phyloP scores from a whole-genome alignment of 1,140 invertebrate genomes.

The Bathynomus jamesi region DNA sequence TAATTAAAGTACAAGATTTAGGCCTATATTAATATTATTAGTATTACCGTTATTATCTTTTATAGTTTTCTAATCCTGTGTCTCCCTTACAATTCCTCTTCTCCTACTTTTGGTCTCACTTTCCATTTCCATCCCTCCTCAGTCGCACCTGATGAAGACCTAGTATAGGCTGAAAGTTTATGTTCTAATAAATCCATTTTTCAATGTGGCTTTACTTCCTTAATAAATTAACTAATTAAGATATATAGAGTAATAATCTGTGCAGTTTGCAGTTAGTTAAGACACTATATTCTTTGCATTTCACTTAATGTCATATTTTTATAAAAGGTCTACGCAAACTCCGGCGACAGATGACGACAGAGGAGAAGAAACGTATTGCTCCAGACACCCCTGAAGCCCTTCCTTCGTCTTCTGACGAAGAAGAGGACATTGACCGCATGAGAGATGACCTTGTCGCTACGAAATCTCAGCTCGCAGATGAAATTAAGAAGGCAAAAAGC shows the following conservation, averaged over 20 bases:
- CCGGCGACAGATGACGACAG: slow-evolving; percentile 74
- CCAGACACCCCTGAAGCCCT: slow-evolving; percentile 45
- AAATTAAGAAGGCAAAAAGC: slow-evolving; percentile 76
- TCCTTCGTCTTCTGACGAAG: slow-evolving; percentile 62
- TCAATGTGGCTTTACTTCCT: no score
- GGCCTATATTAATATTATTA: slow-evolving; percentile 9
- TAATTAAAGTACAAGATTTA: no score
- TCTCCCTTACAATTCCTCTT: not conserved
- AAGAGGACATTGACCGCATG: slow-evolving; percentile 84
- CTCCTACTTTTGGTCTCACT: no score
- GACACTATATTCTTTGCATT: no score
- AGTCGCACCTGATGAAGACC: no score
- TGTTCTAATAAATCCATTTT: no score
- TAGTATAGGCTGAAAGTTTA: no score
- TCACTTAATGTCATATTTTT: slow-evolving; percentile 4
- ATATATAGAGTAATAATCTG: no score
- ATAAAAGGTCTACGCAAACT: slow-evolving; percentile 66
- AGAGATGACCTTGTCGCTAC: slow-evolving; percentile 82
- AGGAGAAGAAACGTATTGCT: slow-evolving; percentile 58
- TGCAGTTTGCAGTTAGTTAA: no score
- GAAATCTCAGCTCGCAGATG: slow-evolving; percentile 78
- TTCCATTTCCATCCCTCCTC: no score
- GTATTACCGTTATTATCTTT: slow-evolving; percentile 7
- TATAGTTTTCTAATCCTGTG: not conserved
- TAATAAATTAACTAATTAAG: no score